Percentiles rank a stretch among this genome's conserved stretches.
Conservation (phyloP, 2,888 invertebrate genomes). For the Yponomeuta evonymella region DNA sequence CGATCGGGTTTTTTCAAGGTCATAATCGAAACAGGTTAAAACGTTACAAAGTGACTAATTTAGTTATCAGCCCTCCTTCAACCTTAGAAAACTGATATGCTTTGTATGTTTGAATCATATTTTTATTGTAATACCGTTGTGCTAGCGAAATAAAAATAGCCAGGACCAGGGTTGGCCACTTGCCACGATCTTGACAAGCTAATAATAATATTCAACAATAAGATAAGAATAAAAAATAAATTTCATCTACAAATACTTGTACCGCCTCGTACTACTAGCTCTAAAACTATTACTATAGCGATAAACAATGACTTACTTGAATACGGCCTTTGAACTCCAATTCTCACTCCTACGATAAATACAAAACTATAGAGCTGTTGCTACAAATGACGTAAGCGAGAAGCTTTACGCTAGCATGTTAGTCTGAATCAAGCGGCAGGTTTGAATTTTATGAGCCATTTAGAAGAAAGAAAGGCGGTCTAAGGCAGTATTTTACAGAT, state of each 20-base stretch:
- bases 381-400: neutral
- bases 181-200: neutral
- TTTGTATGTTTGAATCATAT: no score
- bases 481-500: neutral
- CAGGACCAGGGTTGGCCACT: no score
- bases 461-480: neutral
- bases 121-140: no score
- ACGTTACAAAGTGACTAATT: no score
- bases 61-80: no score
- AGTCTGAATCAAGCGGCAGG: neutral
- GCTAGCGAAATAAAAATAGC: no score
- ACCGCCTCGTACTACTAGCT: neutral
- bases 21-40: no score
- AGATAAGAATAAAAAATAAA: neutral
- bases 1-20: no score
- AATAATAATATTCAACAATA: neutral
- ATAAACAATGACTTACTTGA: neutral
- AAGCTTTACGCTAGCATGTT: neutral
- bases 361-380: neutral
- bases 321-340: neutral
- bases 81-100: no score
- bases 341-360: neutral
- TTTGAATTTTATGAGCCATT: constrained; percentile 1
- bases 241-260: neutral
- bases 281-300: neutral